Conservation (phyloP, 2,888 invertebrate genomes). For the Xylota sylvarum region DNA sequence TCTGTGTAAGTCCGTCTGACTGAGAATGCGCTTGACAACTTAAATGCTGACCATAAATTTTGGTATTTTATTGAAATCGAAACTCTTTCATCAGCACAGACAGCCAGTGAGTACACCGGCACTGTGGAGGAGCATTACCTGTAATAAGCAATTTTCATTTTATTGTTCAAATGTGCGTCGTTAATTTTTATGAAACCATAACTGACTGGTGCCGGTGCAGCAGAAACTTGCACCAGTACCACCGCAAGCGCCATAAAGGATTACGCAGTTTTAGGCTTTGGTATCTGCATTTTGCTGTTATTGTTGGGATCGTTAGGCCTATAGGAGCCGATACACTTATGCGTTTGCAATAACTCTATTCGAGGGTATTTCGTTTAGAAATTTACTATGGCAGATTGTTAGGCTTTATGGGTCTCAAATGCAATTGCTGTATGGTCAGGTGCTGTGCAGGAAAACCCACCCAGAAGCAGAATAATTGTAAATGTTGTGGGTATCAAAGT, state of each 20-base stretch:
- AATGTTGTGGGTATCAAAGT: conserved; percentile 35
- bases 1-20: conserved; percentile 26
- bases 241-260: conserved; percentile 7
- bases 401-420: conserved; percentile 10
- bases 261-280: conserved; percentile 15
- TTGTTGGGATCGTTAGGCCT: conserved; percentile 3
- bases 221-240: neutral
- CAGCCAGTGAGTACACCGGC: conserved; percentile 8
- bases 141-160: conserved; percentile 58
- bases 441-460: conserved; percentile 39
- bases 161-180: conserved; percentile 64
- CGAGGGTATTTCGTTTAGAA: neutral
- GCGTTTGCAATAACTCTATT: conserved; percentile 57
- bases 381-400: conserved; percentile 35
- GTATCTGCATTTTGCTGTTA: too few relatives aligned
- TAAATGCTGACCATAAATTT: conserved; percentile 57
- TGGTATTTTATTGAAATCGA: conserved; percentile 64
- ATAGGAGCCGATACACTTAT: conserved; percentile 18
- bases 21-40: conserved; percentile 50
- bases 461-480: conserved; percentile 33
- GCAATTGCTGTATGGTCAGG: conserved; percentile 30
- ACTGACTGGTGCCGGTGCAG: conserved; percentile 1
- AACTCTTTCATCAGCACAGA: conserved; percentile 56
- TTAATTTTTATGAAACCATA: conserved; percentile 49
- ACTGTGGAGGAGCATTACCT: conserved; percentile 29